phyloP scores from a whole-genome alignment of 1,140 invertebrate species.

The Luehdorfia chinensis region DNA sequence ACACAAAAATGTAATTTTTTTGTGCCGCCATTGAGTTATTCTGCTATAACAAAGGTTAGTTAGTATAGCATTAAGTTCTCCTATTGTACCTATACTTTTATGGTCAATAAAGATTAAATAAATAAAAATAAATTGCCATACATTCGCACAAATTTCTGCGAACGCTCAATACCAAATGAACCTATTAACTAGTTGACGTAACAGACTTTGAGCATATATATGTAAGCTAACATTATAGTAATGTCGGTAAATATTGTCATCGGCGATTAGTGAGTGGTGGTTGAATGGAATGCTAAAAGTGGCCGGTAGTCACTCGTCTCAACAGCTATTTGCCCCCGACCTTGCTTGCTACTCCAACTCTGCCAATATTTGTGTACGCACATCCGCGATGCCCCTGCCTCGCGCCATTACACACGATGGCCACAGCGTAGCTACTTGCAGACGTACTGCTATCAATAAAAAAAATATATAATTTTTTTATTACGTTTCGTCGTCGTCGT shows the following conservation, averaged over 20 bases:
- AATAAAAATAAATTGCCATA: too few species aligned
- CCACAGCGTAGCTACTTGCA: not conserved
- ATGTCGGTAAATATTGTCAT: slow-evolving; percentile 13
- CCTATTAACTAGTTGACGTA: too few species aligned
- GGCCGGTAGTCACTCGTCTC: slow-evolving; percentile 6
- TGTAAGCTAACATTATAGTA: slow-evolving; percentile 1
- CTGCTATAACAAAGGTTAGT: too few species aligned
- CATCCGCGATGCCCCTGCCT: slow-evolving; percentile 14
- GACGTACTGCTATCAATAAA: not conserved
- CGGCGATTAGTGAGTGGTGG: slow-evolving; percentile 6
- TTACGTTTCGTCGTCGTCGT: not conserved
- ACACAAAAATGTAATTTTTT: too few species aligned
- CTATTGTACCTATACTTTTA: too few species aligned
- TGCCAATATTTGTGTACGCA: slow-evolving; percentile 15
- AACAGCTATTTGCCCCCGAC: slow-evolving; percentile 31
- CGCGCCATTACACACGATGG: slow-evolving; percentile 5
- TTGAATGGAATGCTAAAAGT: slow-evolving; percentile 13
- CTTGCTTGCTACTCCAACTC: slow-evolving; percentile 20
- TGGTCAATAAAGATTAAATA: too few species aligned
- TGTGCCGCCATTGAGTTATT: too few species aligned
- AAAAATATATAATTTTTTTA: not conserved
- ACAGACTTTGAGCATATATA: not conserved
- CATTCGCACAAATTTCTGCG: too few species aligned
- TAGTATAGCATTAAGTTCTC: too few species aligned
- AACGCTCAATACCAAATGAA: too few species aligned